Evolutionary conservation across 2,888 invertebrate genomes (phyloP), one percentile per base, ranked within the genome.

Genomic region (Macropis europaea): DNA sequence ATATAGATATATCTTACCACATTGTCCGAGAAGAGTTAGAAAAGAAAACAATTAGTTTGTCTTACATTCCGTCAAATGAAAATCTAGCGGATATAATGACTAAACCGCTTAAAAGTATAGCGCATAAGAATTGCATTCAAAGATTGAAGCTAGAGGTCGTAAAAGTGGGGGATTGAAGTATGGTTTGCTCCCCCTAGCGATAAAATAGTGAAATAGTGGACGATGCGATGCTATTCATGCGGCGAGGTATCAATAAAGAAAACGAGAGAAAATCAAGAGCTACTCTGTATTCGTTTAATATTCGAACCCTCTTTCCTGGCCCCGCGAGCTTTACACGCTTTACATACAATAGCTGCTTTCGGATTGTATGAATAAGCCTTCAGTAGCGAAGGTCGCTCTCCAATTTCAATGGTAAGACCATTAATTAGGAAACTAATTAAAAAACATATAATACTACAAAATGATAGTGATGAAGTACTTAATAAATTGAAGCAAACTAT

Each of bases 261-360:
- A n/a, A 38, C 17, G 17, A 7, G 2, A 40, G 6, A 11, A 43
- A 42, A 34, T 22, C 19, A 32, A 22, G 28, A 50, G 11, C 43
- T 40, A 11, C 17, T 42, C 19, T 26, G 42, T 32, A 34, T 53
- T 36, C 62, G 52, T 19, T 62, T 62, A 62, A 53, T 62, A 62
- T 62, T 62, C 62, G 26, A 11, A 15, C 36, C 5, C 24, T 32
- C 24, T 34, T 61, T 52, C 15, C n/a, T 19, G 28, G 43, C 53
- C 45, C 38, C 30, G 9, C 28, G 28, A 11, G 5, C 19, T 60
- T 50, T 30, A 32, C 52, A 47, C 32, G 45, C 63, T 40, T 48
- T 54, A 53, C 63, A 63, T 63, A 56, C 63, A 52, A n/a, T n/a
- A n/a, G n/a, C n/a, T n/a, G n/a, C n/a, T n/a, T n/a, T n/a, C n/a